These are phyloP conservation scores for Parazoanthus darwini DNA, from an alignment of 92 coral and sea anemone genomes.

Conservation along the genomic window DNA sequence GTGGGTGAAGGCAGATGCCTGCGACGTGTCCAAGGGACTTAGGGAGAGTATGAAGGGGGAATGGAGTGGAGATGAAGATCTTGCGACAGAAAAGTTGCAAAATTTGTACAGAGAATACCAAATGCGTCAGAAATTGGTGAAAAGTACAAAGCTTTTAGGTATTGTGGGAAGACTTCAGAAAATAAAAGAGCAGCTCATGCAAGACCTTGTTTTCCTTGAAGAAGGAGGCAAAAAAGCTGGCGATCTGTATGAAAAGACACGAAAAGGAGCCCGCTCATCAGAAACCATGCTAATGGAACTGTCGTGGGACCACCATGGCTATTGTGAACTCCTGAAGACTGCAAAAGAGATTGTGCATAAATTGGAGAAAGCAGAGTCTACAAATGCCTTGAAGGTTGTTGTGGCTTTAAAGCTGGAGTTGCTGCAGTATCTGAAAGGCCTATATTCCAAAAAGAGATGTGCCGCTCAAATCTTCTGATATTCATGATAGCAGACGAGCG, in stretches of 20 bases:
- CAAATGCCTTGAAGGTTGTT: background rate
- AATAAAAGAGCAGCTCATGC: background rate
- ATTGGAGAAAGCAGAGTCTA: background rate
- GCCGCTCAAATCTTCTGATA: slow-evolving; percentile 53
- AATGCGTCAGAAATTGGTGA: too few species aligned
- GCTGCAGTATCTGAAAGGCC: slow-evolving; percentile 9
- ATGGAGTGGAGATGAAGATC: slow-evolving; percentile 81
- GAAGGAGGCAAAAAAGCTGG: background rate
- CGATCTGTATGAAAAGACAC: background rate
- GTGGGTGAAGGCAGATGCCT: slow-evolving; percentile 89
- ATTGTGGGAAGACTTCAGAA: too few species aligned
- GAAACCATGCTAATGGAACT: background rate
- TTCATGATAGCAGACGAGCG: slow-evolving; percentile 64
- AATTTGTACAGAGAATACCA: slow-evolving; percentile 38
- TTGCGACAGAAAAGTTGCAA: slow-evolving; percentile 23
- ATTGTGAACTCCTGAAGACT: background rate
- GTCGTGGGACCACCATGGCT: background rate
- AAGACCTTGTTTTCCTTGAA: background rate
- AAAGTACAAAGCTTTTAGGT: too few species aligned
- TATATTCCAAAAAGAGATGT: slow-evolving; percentile 47
- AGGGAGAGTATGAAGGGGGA: slow-evolving; percentile 51
- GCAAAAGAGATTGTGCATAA: background rate
- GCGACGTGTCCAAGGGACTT: slow-evolving; percentile 62
- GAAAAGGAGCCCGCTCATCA: background rate
- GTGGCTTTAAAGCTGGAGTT: too few species aligned